Conservation (phyloP, 2,113 vertebrate genomes). For the Lasiurus cinereus region DNA sequence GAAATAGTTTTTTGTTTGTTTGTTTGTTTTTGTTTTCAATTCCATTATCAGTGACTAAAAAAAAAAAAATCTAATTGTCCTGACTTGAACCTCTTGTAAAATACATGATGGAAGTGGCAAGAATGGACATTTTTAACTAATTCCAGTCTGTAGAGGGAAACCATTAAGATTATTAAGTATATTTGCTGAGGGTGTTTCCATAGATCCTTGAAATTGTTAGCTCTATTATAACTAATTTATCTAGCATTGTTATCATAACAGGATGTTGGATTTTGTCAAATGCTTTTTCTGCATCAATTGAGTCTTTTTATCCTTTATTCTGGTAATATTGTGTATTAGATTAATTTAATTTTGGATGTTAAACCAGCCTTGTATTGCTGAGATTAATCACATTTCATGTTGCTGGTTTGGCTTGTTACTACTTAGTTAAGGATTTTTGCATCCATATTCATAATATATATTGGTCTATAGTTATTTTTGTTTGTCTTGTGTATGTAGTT, state of each 20-base stretch:
- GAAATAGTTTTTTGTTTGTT: not conserved
- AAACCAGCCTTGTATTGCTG: slow-evolving; percentile 8
- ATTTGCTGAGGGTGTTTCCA: not conserved
- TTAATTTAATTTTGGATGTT: not conserved
- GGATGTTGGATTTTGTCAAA: not conserved
- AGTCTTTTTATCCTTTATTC: slow-evolving; percentile 6
- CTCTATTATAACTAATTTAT: not conserved
- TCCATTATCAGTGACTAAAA: not conserved
- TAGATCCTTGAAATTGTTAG: not conserved
- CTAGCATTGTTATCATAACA: not conserved
- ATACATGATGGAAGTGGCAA: not conserved
- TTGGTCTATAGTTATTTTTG: not conserved
- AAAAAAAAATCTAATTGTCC: not conserved
- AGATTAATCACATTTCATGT: not conserved
- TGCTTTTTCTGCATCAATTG: not conserved
- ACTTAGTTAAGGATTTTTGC: not conserved
- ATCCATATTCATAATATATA: not conserved
- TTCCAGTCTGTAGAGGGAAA: not conserved
- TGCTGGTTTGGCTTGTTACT: not conserved
- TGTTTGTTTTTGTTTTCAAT: not conserved
- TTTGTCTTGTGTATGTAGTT: not conserved
- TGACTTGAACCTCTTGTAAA: not conserved
- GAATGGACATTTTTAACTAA: not conserved
- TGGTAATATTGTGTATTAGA: not conserved
- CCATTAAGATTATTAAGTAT: not conserved